Conservation (phyloP, 2,888 invertebrate species). For the Amphipyra tragopoginis region DNA sequence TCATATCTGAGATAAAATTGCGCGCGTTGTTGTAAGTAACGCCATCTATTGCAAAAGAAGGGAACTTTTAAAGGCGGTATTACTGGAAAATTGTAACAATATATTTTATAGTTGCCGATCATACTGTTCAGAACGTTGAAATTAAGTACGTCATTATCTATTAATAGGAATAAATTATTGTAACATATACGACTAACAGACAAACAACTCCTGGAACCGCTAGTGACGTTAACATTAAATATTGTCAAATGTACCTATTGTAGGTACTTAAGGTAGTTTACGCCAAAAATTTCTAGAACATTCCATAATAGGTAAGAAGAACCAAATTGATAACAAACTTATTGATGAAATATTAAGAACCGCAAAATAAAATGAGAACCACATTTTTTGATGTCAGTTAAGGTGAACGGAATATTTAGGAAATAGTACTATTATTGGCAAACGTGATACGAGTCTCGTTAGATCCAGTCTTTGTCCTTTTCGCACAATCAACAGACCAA, state of each 20-base stretch:
- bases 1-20: slow-evolving; percentile 29
- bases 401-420: neutral
- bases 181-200: slow-evolving; percentile 32
- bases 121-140: slow-evolving; percentile 24
- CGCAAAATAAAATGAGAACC: too few relatives aligned
- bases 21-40: slow-evolving; percentile 43
- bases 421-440: slow-evolving; percentile 18
- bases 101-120: slow-evolving; percentile 28
- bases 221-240: slow-evolving; percentile 29
- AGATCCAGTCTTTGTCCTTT: slow-evolving; percentile 51
- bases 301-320: slow-evolving; percentile 6
- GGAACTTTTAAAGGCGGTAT: slow-evolving; percentile 43
- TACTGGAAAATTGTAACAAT: slow-evolving; percentile 29
- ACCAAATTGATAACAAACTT: neutral
- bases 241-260: slow-evolving; percentile 29
- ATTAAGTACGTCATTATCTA: slow-evolving; percentile 59
- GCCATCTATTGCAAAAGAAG: slow-evolving; percentile 69
- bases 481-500: slow-evolving; percentile 51
- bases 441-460: slow-evolving; percentile 31
- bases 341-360: neutral
- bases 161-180: slow-evolving; percentile 48
- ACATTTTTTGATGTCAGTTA: neutral
- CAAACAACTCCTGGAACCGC: slow-evolving; percentile 47
- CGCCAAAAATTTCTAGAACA: slow-evolving; percentile 39
- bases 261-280: slow-evolving; percentile 27